Base-by-base conservation (phyloP, 2,113 vertebrate genomes). In the Ploceus nigricollis region DNA sequence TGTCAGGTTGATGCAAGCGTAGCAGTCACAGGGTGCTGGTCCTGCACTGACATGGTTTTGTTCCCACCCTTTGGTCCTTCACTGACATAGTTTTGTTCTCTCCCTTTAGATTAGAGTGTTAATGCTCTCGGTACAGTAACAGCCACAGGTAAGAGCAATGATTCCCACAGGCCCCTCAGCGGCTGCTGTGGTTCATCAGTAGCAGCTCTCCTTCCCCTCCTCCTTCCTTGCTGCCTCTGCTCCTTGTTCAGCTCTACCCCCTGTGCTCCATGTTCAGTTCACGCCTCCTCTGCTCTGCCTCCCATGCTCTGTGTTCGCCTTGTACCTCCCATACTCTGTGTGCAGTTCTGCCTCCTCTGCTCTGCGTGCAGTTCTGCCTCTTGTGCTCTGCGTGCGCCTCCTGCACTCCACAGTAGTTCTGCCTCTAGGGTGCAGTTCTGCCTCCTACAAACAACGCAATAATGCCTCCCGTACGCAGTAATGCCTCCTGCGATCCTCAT, bases 61-160 rank as follows among this genome's bases (percentile, higher is more conserved):
- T 97, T 98, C 94, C 2, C 54, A 15, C 21, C 9, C 13, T n/a
- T 22, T 82, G 65, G 30, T 85, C 88, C 95, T 93, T 21, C 89
- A 92, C 91, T 98, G 82, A 98, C 51, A 87, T 20, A 56, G 93
- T 98, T 96, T 53, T 85, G 84, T 97, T 98, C 96, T 98, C 97
- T 99, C 95, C 98, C 96, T 98, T 98, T 98, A 99, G 99, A 99
- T 99, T 99, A 99, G 98, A 97, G 95, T 97, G 97, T 95, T 97
- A 98, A 98, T 90, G 98, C 97, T 98, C 98, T 98, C 96, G 88
- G 98, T 98, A 98, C 97, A n/a, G 96, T 98, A 96, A 98, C 72
- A 97, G 98, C 98, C 51, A 87, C 99, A 99, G 99, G 99, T 99
- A 99, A 99, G 99, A 97, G 91, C 25, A 4, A 96, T 69, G 65